Percentiles rank a stretch among this genome's conserved stretches.
phyloP scores from a whole-genome alignment of 2,888 invertebrate genomes.

The Mechanitis mazaeus region DNA sequence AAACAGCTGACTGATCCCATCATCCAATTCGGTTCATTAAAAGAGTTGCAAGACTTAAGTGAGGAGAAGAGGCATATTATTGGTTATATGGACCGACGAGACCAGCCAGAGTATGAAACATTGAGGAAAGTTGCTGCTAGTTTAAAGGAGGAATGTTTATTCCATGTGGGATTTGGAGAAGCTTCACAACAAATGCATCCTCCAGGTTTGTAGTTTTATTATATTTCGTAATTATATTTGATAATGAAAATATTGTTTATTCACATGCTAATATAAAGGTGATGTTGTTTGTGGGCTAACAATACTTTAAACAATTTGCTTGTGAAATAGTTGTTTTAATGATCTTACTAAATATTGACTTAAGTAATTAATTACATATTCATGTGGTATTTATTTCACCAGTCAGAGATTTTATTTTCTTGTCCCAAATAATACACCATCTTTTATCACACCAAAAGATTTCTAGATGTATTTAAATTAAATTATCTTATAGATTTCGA shows the following conservation, averaged over 20 bases:
- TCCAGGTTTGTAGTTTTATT: constrained; percentile 66
- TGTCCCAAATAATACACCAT: no score
- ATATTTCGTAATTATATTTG: no score
- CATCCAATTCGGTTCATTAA: constrained; percentile 83
- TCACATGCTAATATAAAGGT: no score
- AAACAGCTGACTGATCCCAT: constrained; percentile 93
- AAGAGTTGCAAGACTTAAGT: constrained; percentile 84
- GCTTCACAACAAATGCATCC: constrained; percentile 90
- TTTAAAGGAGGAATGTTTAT: constrained; percentile 96
- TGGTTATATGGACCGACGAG: constrained; percentile 90
- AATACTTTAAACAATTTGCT: no score
- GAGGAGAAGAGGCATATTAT: constrained; percentile 91
- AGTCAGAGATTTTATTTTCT: background rate
- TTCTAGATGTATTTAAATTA: no score
- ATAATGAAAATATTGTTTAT: background rate
- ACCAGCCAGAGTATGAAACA: constrained; percentile 87
- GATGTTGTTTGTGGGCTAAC: no score
- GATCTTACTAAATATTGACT: no score
- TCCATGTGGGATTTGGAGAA: constrained; percentile 93
- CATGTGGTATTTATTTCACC: no score
- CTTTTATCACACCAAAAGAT: background rate
- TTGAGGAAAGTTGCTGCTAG: constrained; percentile 89
- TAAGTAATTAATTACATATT: no score
- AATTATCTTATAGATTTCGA: no score
- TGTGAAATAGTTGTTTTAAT: no score